Evolutionary conservation across 2,888 invertebrate genomes (phyloP), one percentile per base, ranked within the genome.

Genomic region (Cosmorhoe ocellata): DNA sequence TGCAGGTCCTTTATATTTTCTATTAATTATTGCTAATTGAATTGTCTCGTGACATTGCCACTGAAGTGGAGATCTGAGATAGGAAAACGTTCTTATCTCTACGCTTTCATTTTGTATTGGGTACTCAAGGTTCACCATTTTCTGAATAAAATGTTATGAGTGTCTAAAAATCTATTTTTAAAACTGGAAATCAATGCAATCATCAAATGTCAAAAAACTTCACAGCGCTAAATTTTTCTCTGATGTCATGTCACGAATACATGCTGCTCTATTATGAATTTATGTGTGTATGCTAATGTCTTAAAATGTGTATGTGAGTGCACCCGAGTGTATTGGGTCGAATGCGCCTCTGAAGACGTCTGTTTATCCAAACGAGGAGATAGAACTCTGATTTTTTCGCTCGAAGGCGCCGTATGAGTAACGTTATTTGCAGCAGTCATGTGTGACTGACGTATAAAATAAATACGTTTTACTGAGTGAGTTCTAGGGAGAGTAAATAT

Each of bases 241-340:
- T n/a, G n/a, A n/a, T n/a, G n/a, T n/a, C n/a, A n/a, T n/a, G n/a
- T n/a, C n/a, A n/a, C n/a, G n/a, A n/a, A n/a, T n/a, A n/a, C n/a
- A n/a, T n/a, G n/a, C n/a, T n/a, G n/a, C n/a, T 18, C 24, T 24
- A 24, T 24, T 1, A 3, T 24, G 24, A 24, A 24, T 24, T 7
- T 24, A 34, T 6, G 34, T 34, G 18, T 18, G 18, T 18, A 18
- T 18, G 18, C 18, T 18, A 18, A n/a, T n/a, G n/a, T n/a, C n/a
- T n/a, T n/a, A n/a, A n/a, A n/a, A n/a, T 18, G 2, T 4, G 18
- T 18, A 18, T 34, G 5, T 22, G 10, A 40, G 40, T 55, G 56
- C 55, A 58, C 9, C 34, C 47, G 37, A 58, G 60, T 61, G 62
- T 51, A 57, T 22, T 45, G 40, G 38, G 34, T 36, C 41, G 43